These are phyloP conservation scores for Phymatocera aterrima DNA, from an alignment of 2,888 invertebrate species.

Conservation along the genomic window DNA sequence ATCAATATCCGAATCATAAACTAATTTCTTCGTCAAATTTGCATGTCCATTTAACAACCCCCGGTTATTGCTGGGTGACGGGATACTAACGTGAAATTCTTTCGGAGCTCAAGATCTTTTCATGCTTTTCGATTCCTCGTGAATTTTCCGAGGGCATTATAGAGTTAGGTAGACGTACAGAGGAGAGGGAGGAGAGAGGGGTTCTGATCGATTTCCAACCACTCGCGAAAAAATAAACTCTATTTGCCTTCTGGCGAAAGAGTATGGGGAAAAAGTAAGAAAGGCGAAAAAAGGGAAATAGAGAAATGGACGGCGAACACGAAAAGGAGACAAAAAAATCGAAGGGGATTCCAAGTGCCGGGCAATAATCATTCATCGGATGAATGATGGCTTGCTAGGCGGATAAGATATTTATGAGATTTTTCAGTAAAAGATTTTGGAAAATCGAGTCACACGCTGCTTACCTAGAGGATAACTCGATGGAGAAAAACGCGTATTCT, in stretches of 20 bases:
- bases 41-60: background rate
- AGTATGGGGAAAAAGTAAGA: background rate
- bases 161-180: background rate
- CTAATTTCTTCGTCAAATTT: background rate
- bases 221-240: background rate
- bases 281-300: no score
- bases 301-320: no score
- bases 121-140: background rate
- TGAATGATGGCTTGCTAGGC: background rate
- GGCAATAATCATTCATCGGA: slow-evolving; percentile 32
- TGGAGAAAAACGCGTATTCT: slow-evolving; percentile 98
- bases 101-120: background rate
- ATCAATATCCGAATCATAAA: background rate
- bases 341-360: background rate
- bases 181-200: background rate
- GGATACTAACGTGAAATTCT: background rate
- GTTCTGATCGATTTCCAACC: slow-evolving; percentile 12
- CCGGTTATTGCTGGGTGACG: background rate
- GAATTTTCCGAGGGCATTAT: background rate
- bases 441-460: slow-evolving; percentile 64
- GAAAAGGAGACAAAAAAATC: no score
- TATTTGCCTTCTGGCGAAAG: background rate
- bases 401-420: slow-evolving; percentile 6
- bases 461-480: slow-evolving; percentile 97
- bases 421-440: slow-evolving; percentile 16